Percentiles rank a stretch among this genome's conserved stretches.
Evolutionary conservation across 2,797 vertebrate species (phyloP).

Genomic region (Miichthys miiuy): DNA sequence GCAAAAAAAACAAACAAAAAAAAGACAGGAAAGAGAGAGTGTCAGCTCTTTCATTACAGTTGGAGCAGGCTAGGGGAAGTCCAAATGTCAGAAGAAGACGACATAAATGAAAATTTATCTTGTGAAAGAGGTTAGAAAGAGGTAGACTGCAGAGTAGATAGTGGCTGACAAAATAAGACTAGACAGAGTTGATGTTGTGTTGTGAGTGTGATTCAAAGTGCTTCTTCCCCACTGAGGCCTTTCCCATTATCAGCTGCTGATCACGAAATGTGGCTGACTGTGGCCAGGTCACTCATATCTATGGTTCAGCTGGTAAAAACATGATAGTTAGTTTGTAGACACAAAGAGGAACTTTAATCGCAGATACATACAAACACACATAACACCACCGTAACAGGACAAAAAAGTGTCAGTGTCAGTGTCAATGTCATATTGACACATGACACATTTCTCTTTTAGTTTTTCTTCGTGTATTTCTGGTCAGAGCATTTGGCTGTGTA

Average conservation of each 20-base stretch:
- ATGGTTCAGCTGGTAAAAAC: background rate
- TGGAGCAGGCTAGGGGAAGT: conserved; percentile 42
- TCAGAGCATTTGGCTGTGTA: too few relatives aligned
- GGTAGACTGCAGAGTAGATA: background rate
- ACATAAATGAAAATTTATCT: background rate
- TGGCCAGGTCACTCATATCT: background rate
- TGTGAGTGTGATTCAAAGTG: background rate
- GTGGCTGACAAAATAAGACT: background rate
- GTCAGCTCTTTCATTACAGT: conserved; percentile 25
- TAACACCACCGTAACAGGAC: too few relatives aligned
- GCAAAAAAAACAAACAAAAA: background rate
- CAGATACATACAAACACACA: too few relatives aligned
- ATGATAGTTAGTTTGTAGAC: background rate
- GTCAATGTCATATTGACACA: too few relatives aligned
- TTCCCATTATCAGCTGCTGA: background rate
- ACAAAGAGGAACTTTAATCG: background rate
- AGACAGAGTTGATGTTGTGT: background rate
- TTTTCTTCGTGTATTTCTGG: too few relatives aligned
- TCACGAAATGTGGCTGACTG: too few relatives aligned
- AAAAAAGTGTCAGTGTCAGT: too few relatives aligned
- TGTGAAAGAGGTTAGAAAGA: background rate
- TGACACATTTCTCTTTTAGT: too few relatives aligned
- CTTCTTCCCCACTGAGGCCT: background rate
- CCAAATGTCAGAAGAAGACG: conserved; percentile 42
- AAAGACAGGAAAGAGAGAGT: conserved; percentile 6